Base-by-base conservation (phyloP, 1,140 invertebrate species). In the Mesaphorura yosii region DNA sequence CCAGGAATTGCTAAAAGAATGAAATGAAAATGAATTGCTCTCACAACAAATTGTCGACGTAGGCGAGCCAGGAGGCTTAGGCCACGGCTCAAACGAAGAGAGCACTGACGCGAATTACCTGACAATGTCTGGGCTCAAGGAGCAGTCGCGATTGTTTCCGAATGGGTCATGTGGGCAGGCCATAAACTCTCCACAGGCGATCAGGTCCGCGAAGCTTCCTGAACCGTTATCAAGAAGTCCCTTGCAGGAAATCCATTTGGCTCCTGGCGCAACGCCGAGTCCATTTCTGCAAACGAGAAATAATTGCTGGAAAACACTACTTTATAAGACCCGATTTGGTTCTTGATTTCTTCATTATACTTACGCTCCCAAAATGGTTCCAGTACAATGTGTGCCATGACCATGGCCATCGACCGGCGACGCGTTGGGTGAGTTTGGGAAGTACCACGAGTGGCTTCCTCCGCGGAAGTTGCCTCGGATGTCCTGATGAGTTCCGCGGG, bases 151-250 rank as follows among this genome's bases (percentile, higher is more conserved):
- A 2, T 40, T 47, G 3, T n/a, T 31, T 3, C 55, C 52, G 17
- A 44, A 25, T 2, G 46, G 22, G 29, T 55, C 26, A 22, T 48
- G 54, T 2, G 59, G 59, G 44, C 59, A 60, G 17, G 34, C 27
- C 12, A 47, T 51, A n/a, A 20, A 48, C 27, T 48, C 12, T 12
- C 5, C 15, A 37, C 46, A 48, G 3, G 4, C 19, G 15, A 22
- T 48, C 4, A 48, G 46, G 3, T 48, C 28, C 5, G 27, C 19
- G 14, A n/a, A 10, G n/a, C 28, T 31, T 12, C 46, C 22, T 15
- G 27, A 48, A 34, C 46, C 46, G 23, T 22, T 48, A 48, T 22
- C 46, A n/a, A 5, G 12, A 12, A 20, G 37, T 17, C 46, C 56
- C 51, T 29, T 48, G 46, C 46, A 48, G 7, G 26, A 12, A 22